These are phyloP conservation scores for Climacteris rufus DNA, from an alignment of 2,113 vertebrate species.

Conservation along the genomic window DNA sequence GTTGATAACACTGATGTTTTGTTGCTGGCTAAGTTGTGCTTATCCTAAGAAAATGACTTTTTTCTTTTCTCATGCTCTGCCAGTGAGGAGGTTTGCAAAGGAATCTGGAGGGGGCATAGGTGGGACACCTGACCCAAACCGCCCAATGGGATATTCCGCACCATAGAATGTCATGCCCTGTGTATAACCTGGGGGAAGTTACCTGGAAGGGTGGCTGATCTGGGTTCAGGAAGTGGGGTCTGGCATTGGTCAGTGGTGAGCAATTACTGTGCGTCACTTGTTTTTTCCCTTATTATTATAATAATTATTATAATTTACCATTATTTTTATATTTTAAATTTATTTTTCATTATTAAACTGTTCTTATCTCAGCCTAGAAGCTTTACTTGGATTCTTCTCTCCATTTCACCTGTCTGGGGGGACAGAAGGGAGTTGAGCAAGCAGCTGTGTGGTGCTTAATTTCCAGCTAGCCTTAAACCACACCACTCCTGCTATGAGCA, in stretches of 20 bases:
- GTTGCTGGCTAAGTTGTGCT: not conserved
- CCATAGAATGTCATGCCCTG: not conserved
- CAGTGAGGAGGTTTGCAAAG: not conserved
- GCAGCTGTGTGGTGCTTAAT: rapidly evolving
- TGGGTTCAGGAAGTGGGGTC: not conserved
- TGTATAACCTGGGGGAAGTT: not conserved
- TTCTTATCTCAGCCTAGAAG: not conserved
- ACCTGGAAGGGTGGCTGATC: no score
- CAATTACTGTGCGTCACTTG: rapidly evolving
- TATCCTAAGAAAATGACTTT: not conserved
- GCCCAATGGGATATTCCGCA: not conserved
- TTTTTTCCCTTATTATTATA: not conserved
- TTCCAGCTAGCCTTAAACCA: not conserved
- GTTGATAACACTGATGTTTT: not conserved
- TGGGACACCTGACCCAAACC: not conserved
- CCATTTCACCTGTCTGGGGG: not conserved
- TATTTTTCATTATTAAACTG: not conserved
- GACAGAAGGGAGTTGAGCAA: not conserved
- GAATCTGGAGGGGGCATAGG: not conserved
- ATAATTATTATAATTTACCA: not conserved
- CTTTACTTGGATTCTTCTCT: not conserved
- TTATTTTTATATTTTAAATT: not conserved
- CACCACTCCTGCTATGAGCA: not conserved
- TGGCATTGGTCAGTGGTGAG: not conserved
- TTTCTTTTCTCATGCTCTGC: not conserved